Evolutionary conservation across 2,113 vertebrate species (phyloP).

Genomic region (Phyllopteryx taeniolatus): DNA sequence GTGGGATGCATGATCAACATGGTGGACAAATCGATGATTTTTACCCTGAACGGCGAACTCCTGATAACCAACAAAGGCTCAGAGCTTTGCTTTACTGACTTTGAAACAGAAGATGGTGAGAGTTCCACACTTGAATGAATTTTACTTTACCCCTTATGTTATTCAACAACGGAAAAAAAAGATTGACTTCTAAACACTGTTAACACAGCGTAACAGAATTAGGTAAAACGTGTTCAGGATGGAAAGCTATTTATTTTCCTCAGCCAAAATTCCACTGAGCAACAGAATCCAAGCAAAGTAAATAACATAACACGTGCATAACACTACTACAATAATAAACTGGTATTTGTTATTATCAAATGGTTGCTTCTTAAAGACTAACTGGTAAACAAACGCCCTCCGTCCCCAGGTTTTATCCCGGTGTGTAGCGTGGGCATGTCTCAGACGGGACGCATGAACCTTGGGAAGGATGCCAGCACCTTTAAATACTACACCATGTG

Average conservation of each 20-base stretch:
- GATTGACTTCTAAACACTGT: too few relatives aligned
- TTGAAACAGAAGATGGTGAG: constrained; percentile 89
- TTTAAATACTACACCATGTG: constrained; percentile 98
- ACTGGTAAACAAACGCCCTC: not conserved
- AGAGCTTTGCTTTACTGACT: constrained; percentile 93
- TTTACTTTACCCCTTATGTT: not conserved
- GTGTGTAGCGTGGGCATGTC: constrained; percentile 87
- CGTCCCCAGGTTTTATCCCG: constrained; percentile 84
- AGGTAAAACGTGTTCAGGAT: too few relatives aligned
- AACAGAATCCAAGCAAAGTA: too few relatives aligned
- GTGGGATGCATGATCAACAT: constrained; percentile 99
- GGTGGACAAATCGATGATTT: constrained; percentile 96
- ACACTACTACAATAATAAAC: too few relatives aligned
- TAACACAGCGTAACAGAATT: too few relatives aligned
- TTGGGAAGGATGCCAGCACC: constrained; percentile 90
- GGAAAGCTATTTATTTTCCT: too few relatives aligned
- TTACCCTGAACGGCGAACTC: constrained; percentile 95
- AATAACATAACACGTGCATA: too few relatives aligned
- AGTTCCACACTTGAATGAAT: not conserved
- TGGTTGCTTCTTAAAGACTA: not conserved
- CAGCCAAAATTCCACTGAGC: too few relatives aligned
- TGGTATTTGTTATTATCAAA: not conserved
- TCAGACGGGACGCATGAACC: constrained; percentile 92
- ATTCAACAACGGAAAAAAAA: not conserved
- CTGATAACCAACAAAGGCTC: constrained; percentile 94